Evolutionary conservation across 2,113 vertebrate species (phyloP).

Genomic region (Chaetura pelagica): DNA sequence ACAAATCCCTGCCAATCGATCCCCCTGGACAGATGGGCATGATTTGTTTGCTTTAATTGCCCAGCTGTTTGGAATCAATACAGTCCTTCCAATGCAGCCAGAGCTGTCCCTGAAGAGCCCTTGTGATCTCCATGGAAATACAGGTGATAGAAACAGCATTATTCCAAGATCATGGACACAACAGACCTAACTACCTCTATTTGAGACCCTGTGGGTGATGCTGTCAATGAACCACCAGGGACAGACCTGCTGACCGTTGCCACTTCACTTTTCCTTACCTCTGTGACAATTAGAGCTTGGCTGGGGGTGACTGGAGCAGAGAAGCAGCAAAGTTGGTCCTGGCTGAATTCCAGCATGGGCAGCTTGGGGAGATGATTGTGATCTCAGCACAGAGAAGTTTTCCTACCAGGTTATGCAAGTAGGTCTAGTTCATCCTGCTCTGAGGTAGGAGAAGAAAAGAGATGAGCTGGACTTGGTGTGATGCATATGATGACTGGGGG

Average conservation of each 20-base stretch:
- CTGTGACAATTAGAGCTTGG: background rate
- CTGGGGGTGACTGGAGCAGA: background rate
- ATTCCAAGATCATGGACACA: background rate
- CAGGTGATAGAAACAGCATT: background rate
- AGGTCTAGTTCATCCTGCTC: too few species aligned
- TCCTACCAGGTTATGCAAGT: too few species aligned
- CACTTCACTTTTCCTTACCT: background rate
- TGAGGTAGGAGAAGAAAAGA: too few species aligned
- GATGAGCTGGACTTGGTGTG: background rate
- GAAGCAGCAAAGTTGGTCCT: background rate
- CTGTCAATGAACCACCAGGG: background rate
- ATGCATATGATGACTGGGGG: conserved; percentile 2
- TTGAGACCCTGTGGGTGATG: background rate
- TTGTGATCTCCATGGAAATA: background rate
- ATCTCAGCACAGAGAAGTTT: too few species aligned
- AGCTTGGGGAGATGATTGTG: background rate
- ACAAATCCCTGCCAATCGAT: background rate
- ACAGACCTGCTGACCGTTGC: background rate
- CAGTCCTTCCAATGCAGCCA: background rate
- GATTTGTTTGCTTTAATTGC: background rate
- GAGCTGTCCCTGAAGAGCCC: background rate
- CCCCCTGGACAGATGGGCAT: background rate
- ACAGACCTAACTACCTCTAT: background rate
- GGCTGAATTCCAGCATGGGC: background rate
- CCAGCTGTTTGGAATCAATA: background rate